A percentile compares a stretch with the other conserved stretches of the same genome.
Conservation (phyloP, 35 echinoderm and acorn worm species). For the Heliocidaris erythrogramma region DNA sequence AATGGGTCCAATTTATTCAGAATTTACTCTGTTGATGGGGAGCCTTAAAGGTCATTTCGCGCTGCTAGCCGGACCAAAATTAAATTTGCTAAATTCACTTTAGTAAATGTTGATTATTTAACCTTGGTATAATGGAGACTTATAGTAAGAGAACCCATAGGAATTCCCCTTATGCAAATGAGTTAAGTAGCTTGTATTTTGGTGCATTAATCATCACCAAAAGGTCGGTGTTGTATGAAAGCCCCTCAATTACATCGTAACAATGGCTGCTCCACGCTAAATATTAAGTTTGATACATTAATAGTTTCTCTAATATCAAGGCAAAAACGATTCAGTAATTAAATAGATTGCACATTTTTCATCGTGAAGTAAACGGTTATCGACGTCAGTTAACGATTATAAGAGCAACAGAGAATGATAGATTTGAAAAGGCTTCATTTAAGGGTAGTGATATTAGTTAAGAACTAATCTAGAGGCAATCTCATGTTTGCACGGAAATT, state of each 20-base stretch:
- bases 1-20: neutral
- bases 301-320: neutral
- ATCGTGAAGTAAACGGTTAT: neutral
- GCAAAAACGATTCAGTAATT: constrained; percentile 10
- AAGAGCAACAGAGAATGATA: neutral
- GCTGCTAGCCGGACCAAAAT: neutral
- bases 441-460: constrained; percentile 11
- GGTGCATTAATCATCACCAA: neutral
- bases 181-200: neutral
- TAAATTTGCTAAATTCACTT: constrained; percentile 43
- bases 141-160: neutral
- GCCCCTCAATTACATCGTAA: neutral
- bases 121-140: neutral
- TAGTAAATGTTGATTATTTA: constrained; percentile 18
- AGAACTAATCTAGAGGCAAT: constrained; percentile 19
- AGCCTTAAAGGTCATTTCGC: neutral
- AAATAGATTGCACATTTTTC: neutral
- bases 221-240: neutral
- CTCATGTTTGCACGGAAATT: constrained; percentile 26
- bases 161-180: neutral
- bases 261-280: neutral
- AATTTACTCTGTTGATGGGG: neutral
- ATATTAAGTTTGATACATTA: neutral
- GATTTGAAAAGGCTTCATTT: constrained; percentile 2
- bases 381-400: neutral